These are phyloP conservation scores for Leptogaster cylindrica DNA, from an alignment of 2,888 invertebrate species.

Conservation along the genomic window DNA sequence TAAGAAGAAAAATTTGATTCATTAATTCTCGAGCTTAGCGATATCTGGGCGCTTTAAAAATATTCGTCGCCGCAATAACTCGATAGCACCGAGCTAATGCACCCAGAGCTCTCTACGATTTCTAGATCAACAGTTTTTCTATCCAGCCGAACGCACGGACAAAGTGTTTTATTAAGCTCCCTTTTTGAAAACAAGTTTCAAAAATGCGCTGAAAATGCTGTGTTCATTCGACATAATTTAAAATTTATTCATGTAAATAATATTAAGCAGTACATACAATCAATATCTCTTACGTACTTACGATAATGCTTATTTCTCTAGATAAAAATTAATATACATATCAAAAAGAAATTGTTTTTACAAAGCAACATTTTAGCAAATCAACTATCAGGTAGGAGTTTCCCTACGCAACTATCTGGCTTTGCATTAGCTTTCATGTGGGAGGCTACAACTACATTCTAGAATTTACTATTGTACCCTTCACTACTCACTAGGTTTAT, in stretches of 20 bases:
- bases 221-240: conserved; percentile 32
- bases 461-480: conserved; percentile 20
- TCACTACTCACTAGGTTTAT: conserved; percentile 15
- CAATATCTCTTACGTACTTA: conserved; percentile 21
- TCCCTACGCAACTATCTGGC: background rate
- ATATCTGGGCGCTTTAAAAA: too few relatives aligned
- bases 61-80: too few relatives aligned
- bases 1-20: too few relatives aligned
- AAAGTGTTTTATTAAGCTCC: too few relatives aligned
- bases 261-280: conserved; percentile 34
- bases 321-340: conserved; percentile 27
- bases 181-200: too few relatives aligned
- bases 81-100: too few relatives aligned
- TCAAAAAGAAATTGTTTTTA: conserved; percentile 25
- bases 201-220: too few relatives aligned
- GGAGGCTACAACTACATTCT: too few relatives aligned
- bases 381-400: conserved; percentile 29
- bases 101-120: too few relatives aligned
- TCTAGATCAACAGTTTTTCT: too few relatives aligned
- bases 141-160: too few relatives aligned
- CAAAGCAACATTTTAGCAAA: conserved; percentile 31
- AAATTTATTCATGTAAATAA: conserved; percentile 36
- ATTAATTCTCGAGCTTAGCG: too few relatives aligned
- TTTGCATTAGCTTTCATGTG: background rate
- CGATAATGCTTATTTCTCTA: conserved; percentile 26